Evolutionary conservation across 2,113 vertebrate species (phyloP).

Genomic region (Psephotus haematonotus): DNA sequence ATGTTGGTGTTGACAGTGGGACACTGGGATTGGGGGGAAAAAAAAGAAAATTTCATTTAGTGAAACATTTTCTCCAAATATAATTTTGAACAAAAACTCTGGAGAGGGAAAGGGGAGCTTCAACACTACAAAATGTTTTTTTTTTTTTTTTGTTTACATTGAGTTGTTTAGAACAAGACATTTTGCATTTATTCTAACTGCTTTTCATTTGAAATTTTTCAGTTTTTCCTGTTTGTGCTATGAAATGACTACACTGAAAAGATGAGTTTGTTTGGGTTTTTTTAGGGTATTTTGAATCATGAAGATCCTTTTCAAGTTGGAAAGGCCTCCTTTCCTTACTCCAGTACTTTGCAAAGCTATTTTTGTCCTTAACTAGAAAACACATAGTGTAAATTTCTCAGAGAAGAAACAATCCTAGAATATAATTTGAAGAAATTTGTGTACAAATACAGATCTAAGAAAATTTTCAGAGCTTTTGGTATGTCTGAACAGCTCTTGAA

Average conservation of each 20-base stretch:
- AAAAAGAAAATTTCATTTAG: not conserved
- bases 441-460: not conserved
- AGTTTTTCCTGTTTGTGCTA: not conserved
- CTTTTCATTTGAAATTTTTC: not conserved
- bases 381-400: rapidly evolving
- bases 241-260: not conserved
- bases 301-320: not conserved
- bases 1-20: not conserved
- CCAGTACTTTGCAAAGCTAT: not conserved
- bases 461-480: not conserved
- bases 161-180: not conserved
- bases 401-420: not conserved
- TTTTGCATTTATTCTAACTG: not conserved
- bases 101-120: not conserved
- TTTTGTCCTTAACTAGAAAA: not conserved
- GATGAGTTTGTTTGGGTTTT: not conserved
- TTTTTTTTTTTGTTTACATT: not conserved
- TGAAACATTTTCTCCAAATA: not conserved
- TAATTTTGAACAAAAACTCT: not conserved
- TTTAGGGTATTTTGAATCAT: not conserved
- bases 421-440: not conserved
- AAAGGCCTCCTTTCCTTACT: not conserved
- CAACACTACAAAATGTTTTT: not conserved
- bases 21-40: not conserved
- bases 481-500: slow-evolving; percentile 8